phyloP scores from a whole-genome alignment of 2,888 invertebrate species.

The Eustalomyia histrio region DNA sequence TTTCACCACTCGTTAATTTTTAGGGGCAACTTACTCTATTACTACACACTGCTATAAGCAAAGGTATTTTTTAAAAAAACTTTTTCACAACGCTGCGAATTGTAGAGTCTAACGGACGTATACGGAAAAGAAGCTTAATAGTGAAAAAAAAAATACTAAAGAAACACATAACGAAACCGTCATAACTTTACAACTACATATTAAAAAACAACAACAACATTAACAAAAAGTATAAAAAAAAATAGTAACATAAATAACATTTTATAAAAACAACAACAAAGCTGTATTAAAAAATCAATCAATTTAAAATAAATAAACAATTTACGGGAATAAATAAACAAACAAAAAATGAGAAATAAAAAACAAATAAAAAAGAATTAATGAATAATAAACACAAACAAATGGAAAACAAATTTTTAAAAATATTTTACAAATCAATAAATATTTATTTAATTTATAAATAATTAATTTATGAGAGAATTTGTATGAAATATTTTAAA shows the following conservation, averaged over 20 bases:
- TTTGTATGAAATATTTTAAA: not conserved
- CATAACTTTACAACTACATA: constrained; percentile 9
- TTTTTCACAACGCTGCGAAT: constrained; percentile 73
- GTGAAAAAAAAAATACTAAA: not conserved
- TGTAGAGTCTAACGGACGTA: constrained; percentile 72
- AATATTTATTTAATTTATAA: constrained; percentile 1
- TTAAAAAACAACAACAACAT: not conserved
- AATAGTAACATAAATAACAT: not conserved
- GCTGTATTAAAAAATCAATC: not conserved
- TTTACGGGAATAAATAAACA: not conserved
- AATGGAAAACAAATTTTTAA: not conserved
- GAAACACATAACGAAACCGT: constrained; percentile 16
- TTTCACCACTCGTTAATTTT: constrained; percentile 52
- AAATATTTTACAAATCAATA: not conserved
- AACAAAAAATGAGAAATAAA: not conserved
- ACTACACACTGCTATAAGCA: not conserved
- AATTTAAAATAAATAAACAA: constrained; percentile 11
- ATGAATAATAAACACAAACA: not conserved
- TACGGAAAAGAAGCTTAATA: constrained; percentile 49
- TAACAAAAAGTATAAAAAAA: not conserved
- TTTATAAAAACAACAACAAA: not conserved
- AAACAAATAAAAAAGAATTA: not conserved
- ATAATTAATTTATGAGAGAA: not conserved
- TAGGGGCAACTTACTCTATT: constrained; percentile 32
- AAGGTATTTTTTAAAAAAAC: constrained; percentile 48